Conservation (phyloP, 2,888 invertebrate genomes). For the Caenorhabditis sulstoni region DNA sequence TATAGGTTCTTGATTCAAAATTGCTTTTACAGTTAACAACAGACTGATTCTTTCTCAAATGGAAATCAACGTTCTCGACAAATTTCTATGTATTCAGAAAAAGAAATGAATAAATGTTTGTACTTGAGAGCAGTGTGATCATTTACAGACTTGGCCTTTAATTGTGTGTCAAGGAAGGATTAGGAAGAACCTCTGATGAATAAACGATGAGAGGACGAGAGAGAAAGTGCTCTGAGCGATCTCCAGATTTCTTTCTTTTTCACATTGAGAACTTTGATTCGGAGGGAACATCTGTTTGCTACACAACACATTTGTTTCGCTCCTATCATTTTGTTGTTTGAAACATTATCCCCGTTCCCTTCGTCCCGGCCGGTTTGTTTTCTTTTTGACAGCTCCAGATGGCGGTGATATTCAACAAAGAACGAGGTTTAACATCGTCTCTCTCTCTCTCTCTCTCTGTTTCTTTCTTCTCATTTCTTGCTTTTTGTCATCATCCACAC, state of each 20-base stretch:
- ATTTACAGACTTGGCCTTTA: slow-evolving; percentile 23
- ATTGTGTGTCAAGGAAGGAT: slow-evolving; percentile 34
- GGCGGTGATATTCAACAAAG: slow-evolving; percentile 29
- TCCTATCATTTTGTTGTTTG: not conserved
- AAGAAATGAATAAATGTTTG: slow-evolving; percentile 24
- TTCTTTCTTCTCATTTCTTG: slow-evolving; percentile 12
- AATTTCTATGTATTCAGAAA: slow-evolving; percentile 38
- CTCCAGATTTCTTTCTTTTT: not conserved
- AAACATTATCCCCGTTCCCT: slow-evolving; percentile 2
- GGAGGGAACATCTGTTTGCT: no score
- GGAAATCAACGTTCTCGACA: not conserved
- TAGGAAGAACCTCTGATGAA: slow-evolving; percentile 38
- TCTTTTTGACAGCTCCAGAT: slow-evolving; percentile 38
- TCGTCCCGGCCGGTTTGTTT: not conserved
- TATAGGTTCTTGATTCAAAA: not conserved
- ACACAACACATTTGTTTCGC: slow-evolving; percentile 2
- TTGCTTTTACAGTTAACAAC: slow-evolving; percentile 64
- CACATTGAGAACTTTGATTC: not conserved
- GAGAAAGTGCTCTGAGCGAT: slow-evolving; percentile 4
- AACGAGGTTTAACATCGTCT: slow-evolving; percentile 34
- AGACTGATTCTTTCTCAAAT: slow-evolving; percentile 46
- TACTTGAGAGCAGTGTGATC: slow-evolving; percentile 21
- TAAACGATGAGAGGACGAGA: slow-evolving; percentile 36
- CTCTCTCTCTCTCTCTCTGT: no score
- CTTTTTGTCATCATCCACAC: slow-evolving; percentile 27